A percentile compares a stretch with the other conserved stretches of the same genome.
phyloP scores from a whole-genome alignment of 1,140 invertebrate species.

The Cardiocondyla obscurior region DNA sequence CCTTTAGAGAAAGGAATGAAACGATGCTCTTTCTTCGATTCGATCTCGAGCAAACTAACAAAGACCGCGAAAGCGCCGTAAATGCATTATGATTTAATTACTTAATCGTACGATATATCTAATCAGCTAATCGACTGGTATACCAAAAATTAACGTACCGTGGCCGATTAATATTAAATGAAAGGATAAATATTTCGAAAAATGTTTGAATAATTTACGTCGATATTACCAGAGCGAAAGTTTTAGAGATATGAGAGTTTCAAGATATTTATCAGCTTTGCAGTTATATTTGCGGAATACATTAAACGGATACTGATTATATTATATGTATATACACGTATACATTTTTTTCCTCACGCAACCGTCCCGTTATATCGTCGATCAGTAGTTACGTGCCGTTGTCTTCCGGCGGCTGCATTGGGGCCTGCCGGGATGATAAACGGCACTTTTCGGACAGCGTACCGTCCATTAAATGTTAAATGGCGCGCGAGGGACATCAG shows the following conservation, averaged over 20 bases:
- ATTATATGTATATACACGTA: not conserved
- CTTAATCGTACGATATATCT: not conserved
- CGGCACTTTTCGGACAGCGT: slow-evolving; percentile 48
- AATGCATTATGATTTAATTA: not conserved
- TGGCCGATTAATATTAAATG: too few species aligned
- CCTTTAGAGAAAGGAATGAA: not conserved
- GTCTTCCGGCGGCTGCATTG: not conserved
- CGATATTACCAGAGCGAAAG: too few species aligned
- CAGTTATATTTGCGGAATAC: too few species aligned
- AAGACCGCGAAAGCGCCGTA: too few species aligned
- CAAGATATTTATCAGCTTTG: too few species aligned
- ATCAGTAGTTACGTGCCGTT: slow-evolving; percentile 24
- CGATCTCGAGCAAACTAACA: not conserved
- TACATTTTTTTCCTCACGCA: not conserved
- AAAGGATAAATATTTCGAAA: too few species aligned
- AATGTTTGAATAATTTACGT: too few species aligned
- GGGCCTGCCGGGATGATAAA: slow-evolving; percentile 29
- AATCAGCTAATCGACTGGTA: too few species aligned
- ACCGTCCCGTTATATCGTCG: not conserved
- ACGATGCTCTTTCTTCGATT: not conserved
- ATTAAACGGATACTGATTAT: too few species aligned
- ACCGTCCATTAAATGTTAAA: slow-evolving; percentile 58
- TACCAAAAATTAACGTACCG: too few species aligned
- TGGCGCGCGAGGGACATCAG: slow-evolving; percentile 60
- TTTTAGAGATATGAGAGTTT: too few species aligned